Evolutionary conservation across 2,113 vertebrate species (phyloP).

Genomic region (Nothocercus julius): DNA sequence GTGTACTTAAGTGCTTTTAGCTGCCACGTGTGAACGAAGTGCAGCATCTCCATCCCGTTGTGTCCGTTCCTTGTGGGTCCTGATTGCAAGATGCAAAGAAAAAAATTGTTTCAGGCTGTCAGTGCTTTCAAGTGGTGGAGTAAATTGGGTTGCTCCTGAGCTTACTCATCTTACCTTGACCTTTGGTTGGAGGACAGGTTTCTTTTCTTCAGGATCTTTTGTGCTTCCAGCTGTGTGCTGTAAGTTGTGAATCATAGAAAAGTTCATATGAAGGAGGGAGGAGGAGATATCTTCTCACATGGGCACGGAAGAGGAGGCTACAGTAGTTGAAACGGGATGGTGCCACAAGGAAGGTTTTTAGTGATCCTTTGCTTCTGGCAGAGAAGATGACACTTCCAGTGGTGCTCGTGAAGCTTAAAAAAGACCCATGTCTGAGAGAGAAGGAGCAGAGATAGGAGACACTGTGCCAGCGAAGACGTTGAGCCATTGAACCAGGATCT

Average conservation of each 20-base stretch:
- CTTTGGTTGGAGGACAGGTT: not conserved
- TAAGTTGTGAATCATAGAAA: not conserved
- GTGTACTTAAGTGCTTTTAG: accelerated
- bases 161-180: not conserved
- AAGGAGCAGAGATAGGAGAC: not conserved
- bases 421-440: not conserved
- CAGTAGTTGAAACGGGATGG: not conserved
- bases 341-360: not conserved
- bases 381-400: not conserved
- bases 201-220: not conserved
- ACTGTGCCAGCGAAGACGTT: not conserved
- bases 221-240: not conserved
- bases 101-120: not conserved
- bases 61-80: not conserved
- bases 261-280: not conserved
- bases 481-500: not conserved
- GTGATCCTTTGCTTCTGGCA: not conserved
- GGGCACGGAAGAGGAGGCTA: not conserved
- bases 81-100: not conserved
- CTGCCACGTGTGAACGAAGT: not conserved
- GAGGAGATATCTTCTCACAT: not conserved
- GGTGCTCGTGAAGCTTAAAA: not conserved
- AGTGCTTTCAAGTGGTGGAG: not conserved
- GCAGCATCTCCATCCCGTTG: not conserved
- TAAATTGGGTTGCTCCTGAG: not conserved